These are phyloP conservation scores for Phymastichus coffea DNA, from an alignment of 1,140 invertebrate species.

Conservation along the genomic window DNA sequence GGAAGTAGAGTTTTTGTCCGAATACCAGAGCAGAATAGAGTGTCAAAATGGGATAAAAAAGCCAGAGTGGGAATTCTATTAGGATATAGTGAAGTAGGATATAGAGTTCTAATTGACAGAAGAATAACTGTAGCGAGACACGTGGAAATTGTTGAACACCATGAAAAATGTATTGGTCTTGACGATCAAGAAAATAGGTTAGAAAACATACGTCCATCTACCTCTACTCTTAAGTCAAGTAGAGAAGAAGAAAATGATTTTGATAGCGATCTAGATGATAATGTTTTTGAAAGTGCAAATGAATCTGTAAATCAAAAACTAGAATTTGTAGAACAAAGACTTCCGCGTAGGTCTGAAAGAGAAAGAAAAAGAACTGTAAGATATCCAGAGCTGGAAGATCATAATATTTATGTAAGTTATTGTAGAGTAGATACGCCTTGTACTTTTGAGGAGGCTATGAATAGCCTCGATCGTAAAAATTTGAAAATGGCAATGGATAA, in stretches of 20 bases:
- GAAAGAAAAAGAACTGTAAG: not conserved
- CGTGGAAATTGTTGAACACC: conserved; percentile 32
- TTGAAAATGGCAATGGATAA: conserved; percentile 25
- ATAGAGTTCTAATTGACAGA: conserved; percentile 28
- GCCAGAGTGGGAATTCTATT: conserved; percentile 26
- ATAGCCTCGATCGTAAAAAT: conserved; percentile 7
- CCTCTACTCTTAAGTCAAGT: not conserved
- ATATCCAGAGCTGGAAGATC: not conserved
- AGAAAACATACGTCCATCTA: not conserved
- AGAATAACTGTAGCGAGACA: conserved; percentile 27
- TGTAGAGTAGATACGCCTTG: conserved; percentile 6
- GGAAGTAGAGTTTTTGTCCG: conserved; percentile 32
- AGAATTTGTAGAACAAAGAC: not conserved
- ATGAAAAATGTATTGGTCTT: conserved; percentile 23
- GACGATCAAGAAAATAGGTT: conserved; percentile 1
- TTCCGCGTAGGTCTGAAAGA: not conserved
- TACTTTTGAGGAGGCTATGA: conserved; percentile 16
- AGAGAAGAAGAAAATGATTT: not conserved
- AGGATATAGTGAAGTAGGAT: conserved; percentile 27
- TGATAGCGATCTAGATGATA: not conserved
- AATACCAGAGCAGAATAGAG: conserved; percentile 26
- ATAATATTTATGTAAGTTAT: conserved; percentile 13
- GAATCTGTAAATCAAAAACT: not conserved
- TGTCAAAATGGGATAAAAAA: conserved; percentile 30
- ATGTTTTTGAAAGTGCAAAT: not conserved